These are phyloP conservation scores for Anarsia innoxiella DNA, from an alignment of 2,888 invertebrate genomes.

Conservation along the genomic window DNA sequence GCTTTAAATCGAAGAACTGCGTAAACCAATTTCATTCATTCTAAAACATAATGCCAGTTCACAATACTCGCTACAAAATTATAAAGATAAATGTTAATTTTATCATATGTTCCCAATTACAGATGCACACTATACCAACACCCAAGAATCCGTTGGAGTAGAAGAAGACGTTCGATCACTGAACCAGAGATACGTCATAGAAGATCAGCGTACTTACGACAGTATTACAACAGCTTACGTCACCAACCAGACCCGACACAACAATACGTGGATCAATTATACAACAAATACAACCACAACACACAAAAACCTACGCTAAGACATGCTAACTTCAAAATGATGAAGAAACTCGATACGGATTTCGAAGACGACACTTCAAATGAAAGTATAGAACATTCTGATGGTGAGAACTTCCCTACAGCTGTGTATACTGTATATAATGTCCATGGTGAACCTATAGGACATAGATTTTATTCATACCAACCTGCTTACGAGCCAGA, in stretches of 20 bases:
- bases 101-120: too few relatives aligned
- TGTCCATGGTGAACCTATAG: conserved; percentile 67
- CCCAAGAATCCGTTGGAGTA: conserved; percentile 88
- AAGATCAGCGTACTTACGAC: conserved; percentile 55
- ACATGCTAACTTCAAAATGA: conserved; percentile 63
- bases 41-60: too few relatives aligned
- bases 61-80: too few relatives aligned
- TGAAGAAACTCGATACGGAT: conserved; percentile 59
- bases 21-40: too few relatives aligned
- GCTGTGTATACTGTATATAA: conserved; percentile 65
- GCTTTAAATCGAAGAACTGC: background rate
- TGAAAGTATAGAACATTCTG: conserved; percentile 26
- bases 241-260: conserved; percentile 40
- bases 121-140: conserved; percentile 89
- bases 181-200: conserved; percentile 54
- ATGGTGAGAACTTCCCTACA: conserved; percentile 54
- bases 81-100: background rate
- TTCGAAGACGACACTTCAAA: conserved; percentile 43
- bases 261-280: conserved; percentile 46
- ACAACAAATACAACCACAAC: conserved; percentile 63
- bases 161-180: conserved; percentile 76
- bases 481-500: conserved; percentile 69
- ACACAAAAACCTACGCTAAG: conserved; percentile 58
- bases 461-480: conserved; percentile 61
- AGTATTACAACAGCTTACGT: conserved; percentile 55